Evolutionary conservation across 35 echinoderm and acorn worm species (phyloP).

Genomic region (Heliocidaris erythrogramma): DNA sequence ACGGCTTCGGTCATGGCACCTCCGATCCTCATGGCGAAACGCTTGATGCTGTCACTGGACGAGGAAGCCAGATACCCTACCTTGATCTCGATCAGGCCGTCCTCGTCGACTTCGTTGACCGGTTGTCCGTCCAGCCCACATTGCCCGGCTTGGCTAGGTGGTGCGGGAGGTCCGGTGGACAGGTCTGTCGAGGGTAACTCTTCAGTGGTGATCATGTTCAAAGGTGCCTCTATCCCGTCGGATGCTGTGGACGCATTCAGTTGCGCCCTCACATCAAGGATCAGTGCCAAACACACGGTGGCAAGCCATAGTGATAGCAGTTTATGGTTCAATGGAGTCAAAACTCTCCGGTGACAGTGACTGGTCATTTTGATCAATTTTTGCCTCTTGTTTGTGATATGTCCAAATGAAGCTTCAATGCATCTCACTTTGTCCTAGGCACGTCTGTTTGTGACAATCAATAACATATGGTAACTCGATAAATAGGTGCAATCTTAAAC

Average conservation of each 20-base stretch:
- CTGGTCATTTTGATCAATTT: neutral
- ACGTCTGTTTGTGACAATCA: neutral
- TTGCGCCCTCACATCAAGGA: neutral
- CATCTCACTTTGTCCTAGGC: neutral
- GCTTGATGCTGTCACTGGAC: neutral
- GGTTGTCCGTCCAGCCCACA: neutral
- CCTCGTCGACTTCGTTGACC: neutral
- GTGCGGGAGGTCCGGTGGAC: neutral
- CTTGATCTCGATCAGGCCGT: constrained; percentile 20
- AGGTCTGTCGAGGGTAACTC: neutral
- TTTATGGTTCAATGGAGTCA: neutral
- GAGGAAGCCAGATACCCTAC: neutral
- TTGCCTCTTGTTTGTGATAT: neutral
- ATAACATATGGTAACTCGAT: neutral
- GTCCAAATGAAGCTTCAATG: neutral
- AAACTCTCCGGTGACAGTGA: neutral
- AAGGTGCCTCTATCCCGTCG: neutral
- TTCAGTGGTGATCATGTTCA: neutral
- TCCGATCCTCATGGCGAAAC: constrained; percentile 56
- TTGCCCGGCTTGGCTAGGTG: neutral
- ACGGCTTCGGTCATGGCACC: constrained; percentile 89
- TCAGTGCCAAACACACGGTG: neutral
- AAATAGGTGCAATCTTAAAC: neutral
- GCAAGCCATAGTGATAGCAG: neutral
- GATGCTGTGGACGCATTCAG: neutral